Base-by-base conservation (phyloP, 2,888 invertebrate genomes). In the Sylvicola fuscatus region DNA sequence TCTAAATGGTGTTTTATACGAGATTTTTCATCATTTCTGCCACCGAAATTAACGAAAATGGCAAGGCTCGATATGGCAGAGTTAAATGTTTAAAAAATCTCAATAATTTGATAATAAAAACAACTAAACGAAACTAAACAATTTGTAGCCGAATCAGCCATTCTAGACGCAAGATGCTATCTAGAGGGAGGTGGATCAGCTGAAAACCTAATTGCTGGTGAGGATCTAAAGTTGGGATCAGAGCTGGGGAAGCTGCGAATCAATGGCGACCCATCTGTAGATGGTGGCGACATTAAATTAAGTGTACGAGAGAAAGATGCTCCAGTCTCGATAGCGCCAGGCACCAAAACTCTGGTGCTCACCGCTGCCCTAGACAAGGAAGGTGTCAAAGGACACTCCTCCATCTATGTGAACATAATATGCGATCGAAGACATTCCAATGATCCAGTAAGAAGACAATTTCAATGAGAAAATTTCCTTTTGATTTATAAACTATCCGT, bases 151-250 rank as follows among this genome's bases (percentile, higher is more conserved):
- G 36, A 41, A 37, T 30, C 59, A 79, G 80, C 68, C 43, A 67
- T 77, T 51, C 68, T 76, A 47, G 87, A 89, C 62, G 81, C 81
- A 49, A 68, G 87, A 49, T 90, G 90, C 54, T 90, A 82, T 58
- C 62, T 90, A 52, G 81, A 84, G 62, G 83, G 78, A 49, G 89
- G 89, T 27, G 84, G 84, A 32, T 84, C 89, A 1, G 84, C 86
- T 34, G 87, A 86, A 55, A 87, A 80, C 54, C 83, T 90, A 57
- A 80, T 86, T 55, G 82, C 89, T 46, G 76, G 78, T 53, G 90
- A 90, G 62, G 83, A 84, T 51, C 65, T 76, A 33, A 67, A 75
- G 13, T 73, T 87, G 32, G 84, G 86, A 41, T 73, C 77, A 44
- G 67, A 73, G 34, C 72, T 87, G 39, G 87, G 87, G 57, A 52